Evolutionary conservation across 2,797 vertebrate species (phyloP).

Genomic region (Pantherophis vulpinus): DNA sequence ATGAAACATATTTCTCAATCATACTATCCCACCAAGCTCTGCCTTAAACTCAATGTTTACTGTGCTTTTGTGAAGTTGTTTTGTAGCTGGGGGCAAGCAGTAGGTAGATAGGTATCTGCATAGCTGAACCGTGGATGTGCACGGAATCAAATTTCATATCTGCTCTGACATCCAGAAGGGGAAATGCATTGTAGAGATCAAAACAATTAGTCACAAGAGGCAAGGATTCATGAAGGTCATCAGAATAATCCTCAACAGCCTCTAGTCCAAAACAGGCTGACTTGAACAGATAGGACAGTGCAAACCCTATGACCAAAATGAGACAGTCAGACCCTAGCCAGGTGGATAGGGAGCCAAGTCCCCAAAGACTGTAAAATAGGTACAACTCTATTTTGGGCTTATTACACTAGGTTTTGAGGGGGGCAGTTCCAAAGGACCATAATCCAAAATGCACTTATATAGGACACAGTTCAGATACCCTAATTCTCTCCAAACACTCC

Average conservation of each 20-base stretch:
- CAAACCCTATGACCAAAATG: neutral
- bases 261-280: neutral
- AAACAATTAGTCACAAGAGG: neutral
- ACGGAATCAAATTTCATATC: neutral
- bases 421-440: neutral
- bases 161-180: neutral
- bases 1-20: neutral
- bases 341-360: neutral
- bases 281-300: neutral
- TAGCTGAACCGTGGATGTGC: neutral
- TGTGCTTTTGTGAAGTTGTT: neutral
- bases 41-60: neutral
- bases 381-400: neutral
- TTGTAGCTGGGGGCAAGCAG: neutral
- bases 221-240: neutral
- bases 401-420: neutral
- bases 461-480: neutral
- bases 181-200: neutral
- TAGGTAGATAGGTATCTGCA: neutral
- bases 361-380: neutral
- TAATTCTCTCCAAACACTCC: neutral
- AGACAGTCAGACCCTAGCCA: neutral
- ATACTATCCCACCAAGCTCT: neutral
- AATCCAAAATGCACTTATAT: neutral
- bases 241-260: neutral